Base-by-base conservation (phyloP, 2,797 vertebrate species). In the Alcedo quadribrachys region DNA sequence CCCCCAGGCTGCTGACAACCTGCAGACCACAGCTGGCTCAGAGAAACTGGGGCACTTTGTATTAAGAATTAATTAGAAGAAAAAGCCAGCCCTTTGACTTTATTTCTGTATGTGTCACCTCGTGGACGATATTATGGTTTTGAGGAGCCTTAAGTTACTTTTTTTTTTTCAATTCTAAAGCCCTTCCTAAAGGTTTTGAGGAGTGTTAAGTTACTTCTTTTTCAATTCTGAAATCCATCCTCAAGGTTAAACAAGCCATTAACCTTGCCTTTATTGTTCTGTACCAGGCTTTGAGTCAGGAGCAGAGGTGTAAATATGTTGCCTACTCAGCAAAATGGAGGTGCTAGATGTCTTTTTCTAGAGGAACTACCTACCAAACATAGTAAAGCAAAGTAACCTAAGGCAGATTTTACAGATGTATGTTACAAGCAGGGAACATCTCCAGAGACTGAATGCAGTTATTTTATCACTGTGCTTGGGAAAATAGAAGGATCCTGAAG, bases 251-350 rank as follows among this genome's bases (percentile, higher is more conserved):
- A 51, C 10, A 79, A 82, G 45, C 32, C 11, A 74, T 32, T 30
- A 16, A 55, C 21, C 18, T 45, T 68, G 28, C 80, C 28, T 12
- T 65, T 16, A 10, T 6, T 12, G 11, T 40, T 50, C 22, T 42
- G 3, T 2, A 3, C 2, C 5, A 58, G n/a, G 14, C 7, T 75
- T 61, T 0, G 3, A 37, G 43, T 45, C 1, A 6, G 45, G 20
- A 45, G 8, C 5, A 8, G 40, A 55, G 19, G 28, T 12, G 8
- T n/a, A 55, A 63, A 75, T 43, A 22, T 1, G 15, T 17, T 67
- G 21, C 32, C 35, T 15, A 3, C 62, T 63, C 53, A 70, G 30
- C 35, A 53, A 71, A 62, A 45, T 5, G 32, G 45, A 35, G 37
- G 28, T 7, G 5, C 15, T 3, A 1, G 17, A 8, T 4, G 28